phyloP scores from a whole-genome alignment of 2,888 invertebrate genomes.

The Coleophora deauratella region DNA sequence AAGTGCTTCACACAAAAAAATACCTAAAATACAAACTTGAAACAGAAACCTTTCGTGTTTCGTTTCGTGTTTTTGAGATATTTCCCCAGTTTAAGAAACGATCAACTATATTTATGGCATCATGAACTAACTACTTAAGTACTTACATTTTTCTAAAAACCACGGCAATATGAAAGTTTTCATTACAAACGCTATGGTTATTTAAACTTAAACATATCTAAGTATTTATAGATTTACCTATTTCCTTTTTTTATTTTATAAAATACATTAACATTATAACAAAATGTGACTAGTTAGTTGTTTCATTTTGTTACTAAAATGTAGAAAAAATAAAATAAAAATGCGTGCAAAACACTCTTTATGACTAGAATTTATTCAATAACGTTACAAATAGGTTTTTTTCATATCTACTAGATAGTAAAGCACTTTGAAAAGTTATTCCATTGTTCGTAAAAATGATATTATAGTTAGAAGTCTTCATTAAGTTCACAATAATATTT shows the following conservation, averaged over 20 bases:
- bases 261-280: conserved; percentile 62
- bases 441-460: conserved; percentile 42
- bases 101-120: conserved; percentile 29
- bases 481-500: conserved; percentile 14
- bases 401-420: conserved; percentile 70
- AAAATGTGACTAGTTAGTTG: conserved; percentile 47
- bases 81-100: too few species aligned
- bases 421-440: conserved; percentile 72
- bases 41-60: too few species aligned
- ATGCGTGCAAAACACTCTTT: conserved; percentile 62
- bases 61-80: too few species aligned
- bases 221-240: conserved; percentile 17
- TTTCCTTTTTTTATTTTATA: conserved; percentile 28
- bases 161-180: conserved; percentile 54
- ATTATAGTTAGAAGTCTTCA: conserved; percentile 3
- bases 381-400: conserved; percentile 67
- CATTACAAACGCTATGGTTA: conserved; percentile 60
- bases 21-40: too few species aligned
- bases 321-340: conserved; percentile 23
- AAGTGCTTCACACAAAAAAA: too few species aligned
- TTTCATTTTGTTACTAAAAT: conserved; percentile 19
- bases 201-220: conserved; percentile 28
- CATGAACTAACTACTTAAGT: conserved; percentile 31
- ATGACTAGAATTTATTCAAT: conserved; percentile 56
- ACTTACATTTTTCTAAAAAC: conserved; percentile 46